These are phyloP conservation scores for Xylocampa areola DNA, from an alignment of 2,888 invertebrate species.

Conservation along the genomic window DNA sequence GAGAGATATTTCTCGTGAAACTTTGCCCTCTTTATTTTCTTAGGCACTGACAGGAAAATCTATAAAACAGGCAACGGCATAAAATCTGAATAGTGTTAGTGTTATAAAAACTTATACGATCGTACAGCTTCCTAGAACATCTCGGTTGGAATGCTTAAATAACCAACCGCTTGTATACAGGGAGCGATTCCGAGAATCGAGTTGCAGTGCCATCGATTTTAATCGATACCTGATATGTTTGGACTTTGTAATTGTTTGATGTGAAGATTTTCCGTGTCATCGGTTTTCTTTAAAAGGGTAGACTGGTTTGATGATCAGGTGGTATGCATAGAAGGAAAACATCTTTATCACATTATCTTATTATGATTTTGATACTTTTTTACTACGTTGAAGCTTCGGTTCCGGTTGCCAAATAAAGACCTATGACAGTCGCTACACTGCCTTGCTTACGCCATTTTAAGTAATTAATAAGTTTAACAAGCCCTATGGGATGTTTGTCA, in stretches of 20 bases:
- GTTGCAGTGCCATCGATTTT: slow-evolving; percentile 41
- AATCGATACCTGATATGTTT: slow-evolving; percentile 50
- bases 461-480: no score
- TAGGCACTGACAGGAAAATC: slow-evolving; percentile 7
- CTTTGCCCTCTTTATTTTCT: neutral
- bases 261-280: slow-evolving; percentile 12
- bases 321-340: neutral
- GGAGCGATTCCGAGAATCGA: slow-evolving; percentile 47
- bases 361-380: no score
- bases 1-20: neutral
- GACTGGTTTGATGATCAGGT: neutral
- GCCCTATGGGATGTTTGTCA: no score
- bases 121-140: slow-evolving; percentile 51
- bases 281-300: neutral
- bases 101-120: slow-evolving; percentile 29
- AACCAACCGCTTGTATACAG: slow-evolving; percentile 42
- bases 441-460: no score
- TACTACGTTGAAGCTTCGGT: no score
- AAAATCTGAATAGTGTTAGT: slow-evolving; percentile 38
- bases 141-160: slow-evolving; percentile 41
- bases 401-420: no score
- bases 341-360: no score
- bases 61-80: slow-evolving; percentile 14
- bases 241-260: slow-evolving; percentile 36
- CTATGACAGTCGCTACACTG: no score